Base-by-base conservation (phyloP, 1,140 invertebrate genomes). In the Camponotus pennsylvanicus region DNA sequence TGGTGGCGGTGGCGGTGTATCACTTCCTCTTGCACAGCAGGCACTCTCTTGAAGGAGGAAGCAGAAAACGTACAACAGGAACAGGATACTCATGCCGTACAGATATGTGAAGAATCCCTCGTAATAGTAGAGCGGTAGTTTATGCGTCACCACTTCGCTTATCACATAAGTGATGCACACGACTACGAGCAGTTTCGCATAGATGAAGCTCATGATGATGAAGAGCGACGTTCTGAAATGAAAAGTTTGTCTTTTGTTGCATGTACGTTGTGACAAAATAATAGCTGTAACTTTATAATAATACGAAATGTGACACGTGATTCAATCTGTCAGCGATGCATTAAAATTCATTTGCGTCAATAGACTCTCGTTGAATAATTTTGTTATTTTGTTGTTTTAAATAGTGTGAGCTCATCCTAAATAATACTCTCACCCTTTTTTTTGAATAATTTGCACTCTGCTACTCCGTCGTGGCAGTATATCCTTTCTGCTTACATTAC, bases 81-180 rank as follows among this genome's bases (percentile, higher is more conserved):
- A 99, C 86, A 99, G 95, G 93, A 99, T 98, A 95, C 98, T 99
- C 95, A 97, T 97, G 89, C 98, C 97, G 95, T 99, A 99, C 64
- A 99, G 96, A 95, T 99, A 99, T 64, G 99, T 98, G 96, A 99
- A 99, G 96, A 99, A 99, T 84, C 98, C 98, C 97, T 99, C 98
- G 96, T 99, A 98, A 92, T 97, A 97, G 95, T 98, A 98, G 49
- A 98, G 96, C 71, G 98, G 98, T 85, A 99, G 96, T 94, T 97
- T 98, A 95, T 98, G 97, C 77, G 98, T 99, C 90, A 98, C 98
- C 91, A 98, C 98, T 96, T 99, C 98, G 91, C 98, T 98, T 93
- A 99, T 97, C 88, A 99, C 98, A 94, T 98, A 98, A 80, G 98
- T 98, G 93, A 99, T 97, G 96, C 98, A 99, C 27, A 98, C 97